Percentiles rank a stretch among this genome's conserved stretches.
These are phyloP conservation scores for Sarcophaga bullata DNA, from an alignment of 1,140 invertebrate species.

Conservation along the genomic window DNA sequence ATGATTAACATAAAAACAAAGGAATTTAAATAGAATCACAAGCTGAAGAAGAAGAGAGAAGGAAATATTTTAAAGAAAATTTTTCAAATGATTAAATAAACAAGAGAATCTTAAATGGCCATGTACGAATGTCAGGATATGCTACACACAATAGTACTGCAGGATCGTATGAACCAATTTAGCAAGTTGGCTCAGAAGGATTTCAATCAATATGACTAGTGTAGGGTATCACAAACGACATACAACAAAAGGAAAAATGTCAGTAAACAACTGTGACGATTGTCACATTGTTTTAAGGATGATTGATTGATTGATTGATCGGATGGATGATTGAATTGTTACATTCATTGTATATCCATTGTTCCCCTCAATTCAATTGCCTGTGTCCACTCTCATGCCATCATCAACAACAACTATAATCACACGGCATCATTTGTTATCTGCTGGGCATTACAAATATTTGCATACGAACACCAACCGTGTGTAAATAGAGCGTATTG, in stretches of 20 bases:
- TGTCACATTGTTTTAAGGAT: constrained; percentile 33
- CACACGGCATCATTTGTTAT: background rate
- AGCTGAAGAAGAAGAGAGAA: too few species aligned
- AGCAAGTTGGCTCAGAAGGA: too few species aligned
- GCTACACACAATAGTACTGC: too few species aligned
- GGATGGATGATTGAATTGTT: constrained; percentile 28
- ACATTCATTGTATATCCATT: background rate
- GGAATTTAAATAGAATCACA: background rate
- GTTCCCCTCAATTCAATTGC: background rate
- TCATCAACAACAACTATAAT: background rate
- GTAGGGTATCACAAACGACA: too few species aligned
- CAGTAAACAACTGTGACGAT: constrained; percentile 7
- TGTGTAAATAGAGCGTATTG: background rate
- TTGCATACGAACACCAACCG: background rate
- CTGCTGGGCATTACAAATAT: background rate
- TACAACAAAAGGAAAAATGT: background rate
- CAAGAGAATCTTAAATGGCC: too few species aligned
- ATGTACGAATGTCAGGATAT: too few species aligned
- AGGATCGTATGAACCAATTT: too few species aligned
- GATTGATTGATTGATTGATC: constrained; percentile 32
- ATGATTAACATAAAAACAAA: background rate
- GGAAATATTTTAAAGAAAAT: too few species aligned
- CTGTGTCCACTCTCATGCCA: background rate
- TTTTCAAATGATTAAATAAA: too few species aligned
- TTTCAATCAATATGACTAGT: too few species aligned